Evolutionary conservation across 2,888 invertebrate species (phyloP), one percentile per base, ranked within the genome.

Genomic region (Priocnemis perturbator): DNA sequence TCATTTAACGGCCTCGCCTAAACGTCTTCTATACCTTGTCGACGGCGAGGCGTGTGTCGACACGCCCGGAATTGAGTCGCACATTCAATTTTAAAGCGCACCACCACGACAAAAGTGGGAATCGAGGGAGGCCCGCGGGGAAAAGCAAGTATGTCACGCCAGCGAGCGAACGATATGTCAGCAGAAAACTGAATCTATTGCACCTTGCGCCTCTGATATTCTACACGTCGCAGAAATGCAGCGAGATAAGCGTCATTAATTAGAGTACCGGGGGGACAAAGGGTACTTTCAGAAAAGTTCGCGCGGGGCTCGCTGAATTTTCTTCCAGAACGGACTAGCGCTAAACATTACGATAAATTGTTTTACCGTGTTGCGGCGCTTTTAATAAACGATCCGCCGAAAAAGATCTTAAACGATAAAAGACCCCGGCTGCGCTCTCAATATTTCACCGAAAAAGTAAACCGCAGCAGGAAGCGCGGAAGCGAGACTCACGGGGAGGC

Each of bases 61-160:
- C 85, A 83, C 81, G 82, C 81, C 81, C 73, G 82, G 81, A 85
- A 83, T 84, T 79, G 85, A 84, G 79, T 65, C 74, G 73, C 74
- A 37, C 71, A 71, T 78, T 77, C 78, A 78, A 78, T 81, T 81
- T 81, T 81, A 79, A 79, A 81, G 53, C 67, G 67, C 65, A 57
- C 60, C 67, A 53, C 67, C 59, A 21, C 59, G 37, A 37, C 71
- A 58, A 57, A 68, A 76, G 60, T 71, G 64, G 55, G 14, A 44
- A 57, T 66, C 55, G 59, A 59, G 67, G 60, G 64, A 64, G 52
- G 57, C 57, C 68, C 66, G 37, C 19, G 15, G 71, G 67, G 26
- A 44, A 15, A 56, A n/a, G n/a, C 20, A 23, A 23, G 53, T 7
- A 47, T 15, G 23, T 7, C 23, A 48, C 19, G 26, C 26, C 26